These are phyloP conservation scores for Dendrocopos noguchii DNA, from an alignment of 2,113 vertebrate genomes.

Conservation along the genomic window DNA sequence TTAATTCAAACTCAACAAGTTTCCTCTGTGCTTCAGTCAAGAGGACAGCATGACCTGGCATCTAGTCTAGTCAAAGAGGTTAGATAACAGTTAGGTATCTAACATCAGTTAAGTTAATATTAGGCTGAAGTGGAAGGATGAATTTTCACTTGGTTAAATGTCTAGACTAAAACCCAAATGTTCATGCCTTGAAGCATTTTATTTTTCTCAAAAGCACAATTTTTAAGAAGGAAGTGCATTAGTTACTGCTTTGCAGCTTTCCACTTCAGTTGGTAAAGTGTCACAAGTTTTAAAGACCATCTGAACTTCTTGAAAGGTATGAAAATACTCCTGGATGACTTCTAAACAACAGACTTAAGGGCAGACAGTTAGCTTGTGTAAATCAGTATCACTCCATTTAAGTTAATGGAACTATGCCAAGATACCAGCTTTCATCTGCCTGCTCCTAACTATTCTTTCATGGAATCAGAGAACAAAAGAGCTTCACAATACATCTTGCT, in stretches of 20 bases:
- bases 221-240: neutral
- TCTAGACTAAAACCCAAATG: neutral
- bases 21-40: neutral
- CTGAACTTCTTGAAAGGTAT: slow-evolving; percentile 34
- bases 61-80: neutral
- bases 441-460: neutral
- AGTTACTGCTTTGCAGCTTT: slow-evolving; percentile 3
- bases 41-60: neutral
- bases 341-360: slow-evolving; percentile 15
- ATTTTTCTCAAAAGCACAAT: slow-evolving; percentile 13
- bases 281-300: neutral
- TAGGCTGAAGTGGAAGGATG: neutral
- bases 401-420: neutral
- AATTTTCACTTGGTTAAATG: neutral
- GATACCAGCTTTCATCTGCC: neutral
- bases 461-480: neutral
- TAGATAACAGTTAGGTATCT: neutral
- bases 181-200: neutral
- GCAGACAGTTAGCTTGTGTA: slow-evolving; percentile 9
- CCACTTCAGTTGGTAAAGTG: slow-evolving; percentile 11
- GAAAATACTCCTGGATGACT: slow-evolving; percentile 37
- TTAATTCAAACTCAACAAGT: rapidly evolving
- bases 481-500: neutral
- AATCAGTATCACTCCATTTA: slow-evolving; percentile 9
- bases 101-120: neutral